Percentiles rank a stretch among this genome's conserved stretches.
Conservation (phyloP, 2,888 invertebrate genomes). For the Nipponacmea schrenckii region DNA sequence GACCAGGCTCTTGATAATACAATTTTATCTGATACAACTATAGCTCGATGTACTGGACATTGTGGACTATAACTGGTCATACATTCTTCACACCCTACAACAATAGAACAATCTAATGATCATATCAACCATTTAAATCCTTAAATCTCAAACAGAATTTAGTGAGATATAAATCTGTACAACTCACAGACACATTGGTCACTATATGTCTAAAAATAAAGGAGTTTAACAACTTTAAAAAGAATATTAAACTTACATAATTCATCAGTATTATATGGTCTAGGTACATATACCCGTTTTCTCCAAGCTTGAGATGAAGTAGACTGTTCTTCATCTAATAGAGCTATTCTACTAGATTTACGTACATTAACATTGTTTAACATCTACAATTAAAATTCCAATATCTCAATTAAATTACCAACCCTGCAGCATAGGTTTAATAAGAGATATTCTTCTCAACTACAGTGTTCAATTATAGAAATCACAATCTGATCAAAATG, state of each 20-base stretch:
- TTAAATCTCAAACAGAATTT: slow-evolving; percentile 20
- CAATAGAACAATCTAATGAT: slow-evolving; percentile 3
- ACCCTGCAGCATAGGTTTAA: too few species aligned
- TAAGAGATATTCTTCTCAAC: too few species aligned
- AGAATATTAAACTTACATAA: slow-evolving; percentile 41
- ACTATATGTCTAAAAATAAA: too few species aligned
- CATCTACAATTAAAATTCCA: not conserved
- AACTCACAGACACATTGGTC: too few species aligned
- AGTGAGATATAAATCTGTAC: too few species aligned
- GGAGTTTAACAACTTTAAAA: not conserved
- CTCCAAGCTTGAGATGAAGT: slow-evolving; percentile 26
- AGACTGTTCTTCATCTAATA: slow-evolving; percentile 38
- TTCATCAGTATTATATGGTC: slow-evolving; percentile 45
- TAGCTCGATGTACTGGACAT: slow-evolving; percentile 55
- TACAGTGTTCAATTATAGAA: too few species aligned
- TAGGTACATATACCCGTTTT: slow-evolving; percentile 40
- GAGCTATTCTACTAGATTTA: slow-evolving; percentile 46
- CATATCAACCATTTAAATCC: too few species aligned
- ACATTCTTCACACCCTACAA: slow-evolving; percentile 67
- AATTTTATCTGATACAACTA: slow-evolving; percentile 70
- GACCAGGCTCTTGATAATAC: slow-evolving; percentile 81
- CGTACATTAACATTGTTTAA: slow-evolving; percentile 29
- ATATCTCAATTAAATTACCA: not conserved
- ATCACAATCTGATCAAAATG: too few species aligned
- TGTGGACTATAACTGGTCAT: slow-evolving; percentile 48